Evolutionary conservation across 2,797 vertebrate genomes (phyloP).

Genomic region (Anguilla marmorata): DNA sequence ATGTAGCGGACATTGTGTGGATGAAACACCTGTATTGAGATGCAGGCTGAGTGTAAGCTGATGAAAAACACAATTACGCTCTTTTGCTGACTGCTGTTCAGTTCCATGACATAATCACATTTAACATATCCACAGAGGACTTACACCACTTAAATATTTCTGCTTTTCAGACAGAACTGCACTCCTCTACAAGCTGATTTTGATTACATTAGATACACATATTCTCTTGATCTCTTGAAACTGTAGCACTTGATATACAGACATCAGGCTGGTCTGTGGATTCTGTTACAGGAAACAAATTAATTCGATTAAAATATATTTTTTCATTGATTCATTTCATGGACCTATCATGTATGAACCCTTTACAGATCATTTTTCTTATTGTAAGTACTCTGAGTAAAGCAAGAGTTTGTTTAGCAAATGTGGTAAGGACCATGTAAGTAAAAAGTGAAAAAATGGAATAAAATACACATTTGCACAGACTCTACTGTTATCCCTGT

Average conservation of each 20-base stretch:
- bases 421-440: background rate
- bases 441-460: background rate
- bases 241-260: background rate
- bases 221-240: background rate
- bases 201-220: background rate
- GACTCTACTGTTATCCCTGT: too few species aligned
- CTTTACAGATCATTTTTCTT: too few species aligned
- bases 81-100: background rate
- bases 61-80: background rate
- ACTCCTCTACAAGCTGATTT: background rate
- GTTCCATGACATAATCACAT: background rate
- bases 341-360: too few species aligned
- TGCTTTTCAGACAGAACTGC: background rate
- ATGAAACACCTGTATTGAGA: background rate
- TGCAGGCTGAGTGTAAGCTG: background rate
- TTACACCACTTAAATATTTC: background rate
- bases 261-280: background rate
- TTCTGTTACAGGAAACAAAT: background rate
- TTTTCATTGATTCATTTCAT: background rate
- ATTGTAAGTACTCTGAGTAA: too few species aligned
- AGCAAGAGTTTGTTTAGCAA: background rate
- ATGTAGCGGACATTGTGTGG: background rate
- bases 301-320: conserved; percentile 12
- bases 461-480: too few species aligned
- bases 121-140: background rate